Evolutionary conservation across 53 echinoderm and acorn worm genomes (phyloP).

Genomic region (Temnopleurus reevesii): DNA sequence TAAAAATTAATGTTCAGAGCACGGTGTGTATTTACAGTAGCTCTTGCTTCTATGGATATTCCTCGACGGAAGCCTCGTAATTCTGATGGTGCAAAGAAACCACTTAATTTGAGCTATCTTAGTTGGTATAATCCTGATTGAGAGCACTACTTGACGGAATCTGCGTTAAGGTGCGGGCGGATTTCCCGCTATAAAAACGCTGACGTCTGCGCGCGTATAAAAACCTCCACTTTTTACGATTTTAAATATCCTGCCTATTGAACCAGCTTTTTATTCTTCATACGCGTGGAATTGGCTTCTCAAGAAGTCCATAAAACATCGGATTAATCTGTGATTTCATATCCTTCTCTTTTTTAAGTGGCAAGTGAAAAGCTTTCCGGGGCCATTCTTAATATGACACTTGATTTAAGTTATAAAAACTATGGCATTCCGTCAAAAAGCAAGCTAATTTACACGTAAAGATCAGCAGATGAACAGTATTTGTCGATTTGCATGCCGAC

Average conservation of each 20-base stretch:
- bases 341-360: background rate
- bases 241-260: conserved; percentile 6
- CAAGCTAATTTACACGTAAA: no score
- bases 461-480: no score
- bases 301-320: background rate
- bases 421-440: background rate
- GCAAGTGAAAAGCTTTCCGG: background rate
- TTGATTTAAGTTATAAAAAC: background rate
- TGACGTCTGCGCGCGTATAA: background rate
- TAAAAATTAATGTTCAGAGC: conserved; percentile 20
- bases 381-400: background rate
- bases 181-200: conserved; percentile 22
- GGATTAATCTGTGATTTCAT: background rate
- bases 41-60: background rate
- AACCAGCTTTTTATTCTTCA: background rate
- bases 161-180: background rate
- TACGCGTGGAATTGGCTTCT: background rate
- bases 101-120: background rate
- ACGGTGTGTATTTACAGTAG: conserved; percentile 19
- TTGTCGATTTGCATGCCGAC: background rate
- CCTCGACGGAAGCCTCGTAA: background rate
- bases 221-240: conserved; percentile 28
- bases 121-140: background rate
- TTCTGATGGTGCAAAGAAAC: background rate
- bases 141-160: conserved; percentile 42